These are phyloP conservation scores for Diacarnus erythraeanus DNA, from an alignment of 37 sponge, comb jelly and placozoan species.

Conservation along the genomic window DNA sequence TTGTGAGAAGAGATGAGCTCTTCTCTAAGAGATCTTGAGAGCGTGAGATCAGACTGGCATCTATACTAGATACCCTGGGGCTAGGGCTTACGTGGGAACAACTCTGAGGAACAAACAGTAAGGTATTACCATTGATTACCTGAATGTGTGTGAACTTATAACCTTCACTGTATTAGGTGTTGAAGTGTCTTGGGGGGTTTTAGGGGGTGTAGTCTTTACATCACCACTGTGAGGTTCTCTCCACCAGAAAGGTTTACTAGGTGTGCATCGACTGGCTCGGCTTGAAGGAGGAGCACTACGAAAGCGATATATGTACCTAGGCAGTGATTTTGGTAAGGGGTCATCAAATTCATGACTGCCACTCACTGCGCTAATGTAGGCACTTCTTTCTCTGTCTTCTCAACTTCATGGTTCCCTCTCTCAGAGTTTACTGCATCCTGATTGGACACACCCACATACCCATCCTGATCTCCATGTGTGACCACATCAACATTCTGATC, in stretches of 20 bases:
- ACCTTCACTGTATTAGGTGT: not conserved
- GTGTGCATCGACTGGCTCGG: conserved; percentile 5
- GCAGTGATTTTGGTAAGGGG: not conserved
- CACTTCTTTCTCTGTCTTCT: not conserved
- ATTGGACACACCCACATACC: not conserved
- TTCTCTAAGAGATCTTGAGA: conserved; percentile 9
- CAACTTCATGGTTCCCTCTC: not conserved
- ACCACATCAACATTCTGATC: not conserved
- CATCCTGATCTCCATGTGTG: not conserved
- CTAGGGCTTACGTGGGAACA: conserved; percentile 6
- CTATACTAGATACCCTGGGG: not conserved
- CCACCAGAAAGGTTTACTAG: conserved; percentile 30
- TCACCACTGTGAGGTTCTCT: not conserved
- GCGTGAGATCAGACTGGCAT: not conserved
- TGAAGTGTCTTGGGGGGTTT: not conserved
- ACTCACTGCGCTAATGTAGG: not conserved
- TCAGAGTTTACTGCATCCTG: not conserved
- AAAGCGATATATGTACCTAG: conserved; percentile 52
- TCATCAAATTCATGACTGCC: too few species aligned
- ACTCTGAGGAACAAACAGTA: not conserved
- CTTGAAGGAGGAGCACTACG: conserved; percentile 29
- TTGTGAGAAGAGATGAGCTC: not conserved
- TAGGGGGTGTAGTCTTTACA: not conserved
- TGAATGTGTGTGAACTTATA: not conserved
- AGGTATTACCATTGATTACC: not conserved